Percentiles rank a stretch among this genome's conserved stretches.
phyloP scores from a whole-genome alignment of 2,888 invertebrate species.

The Caradrina kadenii region DNA sequence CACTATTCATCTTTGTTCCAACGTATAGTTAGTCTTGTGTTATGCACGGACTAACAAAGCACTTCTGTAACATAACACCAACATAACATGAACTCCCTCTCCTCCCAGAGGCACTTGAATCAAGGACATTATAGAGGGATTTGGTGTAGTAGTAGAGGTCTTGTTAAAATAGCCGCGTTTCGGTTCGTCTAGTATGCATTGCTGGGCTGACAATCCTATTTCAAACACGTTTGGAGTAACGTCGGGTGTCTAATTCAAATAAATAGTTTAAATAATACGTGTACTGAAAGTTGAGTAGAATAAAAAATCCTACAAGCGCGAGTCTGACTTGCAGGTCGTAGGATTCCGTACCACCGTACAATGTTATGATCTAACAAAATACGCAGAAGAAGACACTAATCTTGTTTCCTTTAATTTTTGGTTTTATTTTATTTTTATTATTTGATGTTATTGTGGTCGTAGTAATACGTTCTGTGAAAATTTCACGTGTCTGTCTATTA shows the following conservation, averaged over 20 bases:
- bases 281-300: constrained; percentile 22
- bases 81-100: constrained; percentile 23
- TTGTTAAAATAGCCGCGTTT: constrained; percentile 40
- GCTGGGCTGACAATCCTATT: constrained; percentile 65
- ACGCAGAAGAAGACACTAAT: too few species aligned
- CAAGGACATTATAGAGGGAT: background rate
- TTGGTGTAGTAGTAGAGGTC: constrained; percentile 22
- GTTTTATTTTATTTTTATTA: too few species aligned
- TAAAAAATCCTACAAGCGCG: background rate
- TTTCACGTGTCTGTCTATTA: too few species aligned
- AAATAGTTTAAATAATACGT: constrained; percentile 58
- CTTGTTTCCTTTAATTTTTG: too few species aligned
- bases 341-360: too few species aligned
- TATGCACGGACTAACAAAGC: constrained; percentile 63
- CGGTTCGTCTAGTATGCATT: constrained; percentile 69
- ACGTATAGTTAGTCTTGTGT: constrained; percentile 47
- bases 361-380: too few species aligned
- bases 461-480: too few species aligned
- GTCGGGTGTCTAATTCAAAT: constrained; percentile 63
- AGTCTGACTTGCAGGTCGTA: too few species aligned
- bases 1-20: constrained; percentile 29
- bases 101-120: background rate
- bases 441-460: too few species aligned
- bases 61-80: constrained; percentile 43
- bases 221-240: constrained; percentile 59